Evolutionary conservation across 1,140 invertebrate genomes (phyloP).

Genomic region (Tetramorium parvispinum): DNA sequence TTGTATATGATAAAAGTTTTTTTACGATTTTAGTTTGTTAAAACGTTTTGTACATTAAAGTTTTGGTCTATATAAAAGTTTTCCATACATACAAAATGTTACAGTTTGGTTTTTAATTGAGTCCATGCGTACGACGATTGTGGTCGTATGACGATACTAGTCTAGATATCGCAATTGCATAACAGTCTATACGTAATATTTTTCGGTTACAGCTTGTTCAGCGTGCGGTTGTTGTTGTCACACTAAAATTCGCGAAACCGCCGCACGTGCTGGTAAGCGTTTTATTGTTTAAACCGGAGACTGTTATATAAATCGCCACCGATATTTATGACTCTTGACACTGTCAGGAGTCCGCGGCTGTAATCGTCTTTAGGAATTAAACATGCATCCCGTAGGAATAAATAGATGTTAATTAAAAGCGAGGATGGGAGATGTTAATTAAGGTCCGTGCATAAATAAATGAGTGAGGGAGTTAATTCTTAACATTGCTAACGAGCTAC

Average conservation of each 20-base stretch:
- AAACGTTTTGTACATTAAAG: background rate
- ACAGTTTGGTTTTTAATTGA: conserved; percentile 40
- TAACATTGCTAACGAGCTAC: conserved; percentile 63
- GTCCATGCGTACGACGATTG: background rate
- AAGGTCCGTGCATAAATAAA: conserved; percentile 57
- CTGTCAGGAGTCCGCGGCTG: background rate
- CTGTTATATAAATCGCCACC: conserved; percentile 34
- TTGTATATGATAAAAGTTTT: background rate
- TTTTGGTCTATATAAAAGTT: background rate
- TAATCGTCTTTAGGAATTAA: conserved; percentile 62
- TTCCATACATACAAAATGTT: background rate
- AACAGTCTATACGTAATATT: conserved; percentile 12
- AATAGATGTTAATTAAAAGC: conserved; percentile 63
- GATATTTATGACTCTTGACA: conserved; percentile 39
- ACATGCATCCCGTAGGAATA: conserved; percentile 49
- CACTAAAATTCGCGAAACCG: conserved; percentile 19
- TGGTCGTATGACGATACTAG: background rate
- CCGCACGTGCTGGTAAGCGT: background rate
- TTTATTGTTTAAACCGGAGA: conserved; percentile 58
- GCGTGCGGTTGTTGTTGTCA: conserved; percentile 29
- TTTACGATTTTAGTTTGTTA: background rate
- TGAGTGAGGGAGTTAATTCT: conserved; percentile 57
- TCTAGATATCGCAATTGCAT: conserved; percentile 5
- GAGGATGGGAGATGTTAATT: conserved; percentile 56
- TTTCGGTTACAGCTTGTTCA: conserved; percentile 36